Evolutionary conservation across 1,140 invertebrate species (phyloP).

Genomic region (Aphaenogaster floridana): DNA sequence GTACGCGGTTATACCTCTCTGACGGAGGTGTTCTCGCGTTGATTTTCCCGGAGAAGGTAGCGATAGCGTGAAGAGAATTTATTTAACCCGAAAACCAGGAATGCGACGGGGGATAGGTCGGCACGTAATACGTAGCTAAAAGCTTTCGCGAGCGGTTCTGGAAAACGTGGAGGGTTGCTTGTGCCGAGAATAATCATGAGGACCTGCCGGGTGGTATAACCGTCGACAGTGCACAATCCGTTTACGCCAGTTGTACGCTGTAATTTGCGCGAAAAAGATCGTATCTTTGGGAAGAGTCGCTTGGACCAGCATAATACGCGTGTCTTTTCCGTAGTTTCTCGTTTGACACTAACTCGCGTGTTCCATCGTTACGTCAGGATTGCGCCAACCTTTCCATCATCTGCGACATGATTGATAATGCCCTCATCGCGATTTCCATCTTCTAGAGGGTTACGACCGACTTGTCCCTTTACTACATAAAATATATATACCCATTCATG

Average conservation of each 20-base stretch:
- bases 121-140: conserved; percentile 28
- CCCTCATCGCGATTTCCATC: conserved; percentile 34
- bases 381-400: conserved; percentile 29
- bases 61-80: conserved; percentile 53
- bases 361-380: conserved; percentile 16
- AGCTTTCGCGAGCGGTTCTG: conserved; percentile 30
- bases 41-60: conserved; percentile 40
- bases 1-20: conserved; percentile 15
- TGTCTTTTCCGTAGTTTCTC: not conserved
- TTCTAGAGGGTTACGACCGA: not conserved
- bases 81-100: conserved; percentile 30
- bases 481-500: not conserved
- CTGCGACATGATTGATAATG: conserved; percentile 32
- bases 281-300: conserved; percentile 24
- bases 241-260: conserved; percentile 8
- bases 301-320: not conserved
- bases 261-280: conserved; percentile 40
- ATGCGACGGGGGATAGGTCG: not conserved
- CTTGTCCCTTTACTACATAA: not conserved
- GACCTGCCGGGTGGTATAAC: not conserved
- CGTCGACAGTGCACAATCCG: conserved; percentile 47
- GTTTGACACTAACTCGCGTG: conserved; percentile 22
- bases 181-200: conserved; percentile 51
- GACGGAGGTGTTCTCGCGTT: conserved; percentile 52
- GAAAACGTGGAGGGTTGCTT: conserved; percentile 28